phyloP scores from a whole-genome alignment of 2,797 vertebrate species.

The Mus caroli region DNA sequence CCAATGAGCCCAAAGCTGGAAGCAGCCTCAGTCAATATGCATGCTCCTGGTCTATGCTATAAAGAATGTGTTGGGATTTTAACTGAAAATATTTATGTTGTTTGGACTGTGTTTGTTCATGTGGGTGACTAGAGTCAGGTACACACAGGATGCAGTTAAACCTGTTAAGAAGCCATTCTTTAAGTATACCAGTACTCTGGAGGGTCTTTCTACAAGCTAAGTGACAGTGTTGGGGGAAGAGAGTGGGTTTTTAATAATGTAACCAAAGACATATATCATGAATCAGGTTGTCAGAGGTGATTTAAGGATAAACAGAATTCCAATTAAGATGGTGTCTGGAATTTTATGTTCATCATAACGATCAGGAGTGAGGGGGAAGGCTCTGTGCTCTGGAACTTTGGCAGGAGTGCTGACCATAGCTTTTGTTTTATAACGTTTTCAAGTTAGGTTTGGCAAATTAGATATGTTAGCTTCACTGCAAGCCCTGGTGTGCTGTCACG shows the following conservation, averaged over 20 bases:
- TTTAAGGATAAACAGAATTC: not conserved
- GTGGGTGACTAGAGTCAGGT: slow-evolving; percentile 40
- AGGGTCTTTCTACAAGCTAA: slow-evolving; percentile 49
- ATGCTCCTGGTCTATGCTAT: not conserved
- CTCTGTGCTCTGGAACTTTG: slow-evolving; percentile 51
- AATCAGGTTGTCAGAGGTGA: slow-evolving; percentile 59
- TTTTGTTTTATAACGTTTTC: slow-evolving; percentile 73
- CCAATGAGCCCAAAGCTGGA: slow-evolving; percentile 58
- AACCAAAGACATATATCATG: slow-evolving; percentile 52
- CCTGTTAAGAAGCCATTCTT: slow-evolving; percentile 45
- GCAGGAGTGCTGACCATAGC: slow-evolving; percentile 53
- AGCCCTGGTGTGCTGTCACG: slow-evolving; percentile 59
- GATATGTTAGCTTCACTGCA: slow-evolving; percentile 63
- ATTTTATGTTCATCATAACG: slow-evolving; percentile 42
- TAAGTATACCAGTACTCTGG: not conserved
- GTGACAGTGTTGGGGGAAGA: slow-evolving; percentile 7
- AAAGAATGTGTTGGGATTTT: slow-evolving; percentile 48
- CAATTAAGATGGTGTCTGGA: slow-evolving; percentile 54
- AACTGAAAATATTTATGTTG: slow-evolving; percentile 48
- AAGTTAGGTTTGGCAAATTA: slow-evolving; percentile 68
- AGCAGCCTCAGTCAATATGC: slow-evolving; percentile 58
- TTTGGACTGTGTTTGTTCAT: slow-evolving; percentile 57
- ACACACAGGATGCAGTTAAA: not conserved
- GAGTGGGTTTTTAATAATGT: not conserved
- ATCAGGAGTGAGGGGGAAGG: slow-evolving; percentile 2